Percentiles rank a stretch among this genome's conserved stretches.
These are phyloP conservation scores for Fregetta grallaria DNA, from an alignment of 2,113 vertebrate species.

Conservation along the genomic window DNA sequence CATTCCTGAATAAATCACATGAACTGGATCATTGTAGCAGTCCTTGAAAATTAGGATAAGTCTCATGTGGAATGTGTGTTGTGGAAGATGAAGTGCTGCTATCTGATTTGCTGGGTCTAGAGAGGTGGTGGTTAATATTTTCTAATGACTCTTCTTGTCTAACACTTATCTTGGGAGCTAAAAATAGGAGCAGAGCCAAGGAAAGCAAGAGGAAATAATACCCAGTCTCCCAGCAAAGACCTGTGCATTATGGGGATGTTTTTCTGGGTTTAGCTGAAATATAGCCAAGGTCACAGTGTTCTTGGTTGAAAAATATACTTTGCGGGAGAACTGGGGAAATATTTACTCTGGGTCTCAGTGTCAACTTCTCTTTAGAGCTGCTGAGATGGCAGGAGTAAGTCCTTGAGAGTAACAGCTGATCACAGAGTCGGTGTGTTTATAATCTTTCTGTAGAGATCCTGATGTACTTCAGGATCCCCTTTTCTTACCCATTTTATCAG, in stretches of 20 bases:
- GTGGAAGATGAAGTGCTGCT: not conserved
- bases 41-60: conserved; percentile 21
- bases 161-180: conserved; percentile 4
- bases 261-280: not conserved
- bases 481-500: not conserved
- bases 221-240: not conserved
- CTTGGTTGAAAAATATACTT: not conserved
- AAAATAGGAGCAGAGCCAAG: conserved; percentile 15
- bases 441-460: not conserved
- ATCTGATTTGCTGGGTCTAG: not conserved
- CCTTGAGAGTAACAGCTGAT: not conserved
- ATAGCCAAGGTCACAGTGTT: not conserved
- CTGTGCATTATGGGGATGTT: not conserved
- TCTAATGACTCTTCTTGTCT: conserved; percentile 20
- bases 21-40: not conserved
- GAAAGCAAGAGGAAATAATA: not conserved
- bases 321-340: not conserved
- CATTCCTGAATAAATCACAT: not conserved
- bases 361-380: not conserved
- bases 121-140: not conserved
- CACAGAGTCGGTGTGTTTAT: not conserved
- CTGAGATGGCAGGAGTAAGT: not conserved
- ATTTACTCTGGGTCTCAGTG: not conserved
- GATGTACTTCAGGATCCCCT: not conserved
- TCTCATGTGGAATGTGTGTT: not conserved